Conservation (phyloP, 2,797 vertebrate species). For the Ciconia nigra region DNA sequence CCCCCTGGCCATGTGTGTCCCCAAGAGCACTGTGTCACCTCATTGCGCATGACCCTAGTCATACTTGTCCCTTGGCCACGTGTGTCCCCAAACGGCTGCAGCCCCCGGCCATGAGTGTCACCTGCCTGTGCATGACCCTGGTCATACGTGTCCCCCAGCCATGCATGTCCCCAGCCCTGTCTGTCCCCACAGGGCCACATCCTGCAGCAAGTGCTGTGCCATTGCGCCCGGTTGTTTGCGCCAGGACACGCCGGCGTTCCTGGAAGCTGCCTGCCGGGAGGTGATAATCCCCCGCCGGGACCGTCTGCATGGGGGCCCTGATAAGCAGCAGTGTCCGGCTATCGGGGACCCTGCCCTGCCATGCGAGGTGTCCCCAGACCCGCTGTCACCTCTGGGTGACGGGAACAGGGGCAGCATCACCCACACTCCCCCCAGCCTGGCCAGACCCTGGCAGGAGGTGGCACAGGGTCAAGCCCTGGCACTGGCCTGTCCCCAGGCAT, state of each 20-base stretch:
- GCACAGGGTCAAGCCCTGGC: not conserved
- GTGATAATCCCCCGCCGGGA: not conserved
- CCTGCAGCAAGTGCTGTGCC: not conserved
- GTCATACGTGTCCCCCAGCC: not conserved
- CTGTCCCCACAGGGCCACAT: not conserved
- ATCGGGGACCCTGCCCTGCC: not conserved
- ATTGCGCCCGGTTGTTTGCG: not conserved
- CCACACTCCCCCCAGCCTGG: not conserved
- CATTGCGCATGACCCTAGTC: no score
- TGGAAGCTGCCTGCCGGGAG: not conserved
- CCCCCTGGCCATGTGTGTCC: not conserved
- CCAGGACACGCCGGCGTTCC: not conserved
- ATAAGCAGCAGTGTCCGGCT: not conserved
- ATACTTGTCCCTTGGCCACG: fast-evolving
- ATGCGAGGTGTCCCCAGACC: not conserved
- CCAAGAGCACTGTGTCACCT: not conserved
- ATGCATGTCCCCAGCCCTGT: not conserved
- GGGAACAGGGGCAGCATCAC: not conserved
- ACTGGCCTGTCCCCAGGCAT: not conserved
- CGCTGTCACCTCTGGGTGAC: not conserved
- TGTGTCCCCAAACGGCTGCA: not conserved
- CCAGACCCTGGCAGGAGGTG: not conserved
- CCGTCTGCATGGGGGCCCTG: fast-evolving
- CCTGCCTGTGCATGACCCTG: not conserved
- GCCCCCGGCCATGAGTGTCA: not conserved